Evolutionary conservation across 1,140 invertebrate genomes (phyloP).

Genomic region (Brachionus calyciflorus): DNA sequence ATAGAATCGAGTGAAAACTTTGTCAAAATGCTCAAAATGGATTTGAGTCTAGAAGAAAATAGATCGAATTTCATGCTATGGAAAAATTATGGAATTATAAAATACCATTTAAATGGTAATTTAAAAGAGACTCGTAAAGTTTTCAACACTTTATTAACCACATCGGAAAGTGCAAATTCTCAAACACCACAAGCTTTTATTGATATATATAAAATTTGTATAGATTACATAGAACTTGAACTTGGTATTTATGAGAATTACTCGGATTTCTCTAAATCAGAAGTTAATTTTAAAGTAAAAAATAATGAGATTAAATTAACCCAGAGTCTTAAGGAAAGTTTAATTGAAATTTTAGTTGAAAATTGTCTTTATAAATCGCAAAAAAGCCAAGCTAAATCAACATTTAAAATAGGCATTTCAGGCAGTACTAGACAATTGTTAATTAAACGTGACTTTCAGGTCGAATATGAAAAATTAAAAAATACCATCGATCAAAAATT

Average conservation of each 20-base stretch:
- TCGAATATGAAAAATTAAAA: conserved; percentile 20
- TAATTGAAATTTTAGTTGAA: background rate
- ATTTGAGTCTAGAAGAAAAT: conserved; percentile 18
- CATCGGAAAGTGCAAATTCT: background rate
- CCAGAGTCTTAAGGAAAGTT: background rate
- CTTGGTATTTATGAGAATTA: conserved; percentile 1
- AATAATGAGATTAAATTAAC: background rate
- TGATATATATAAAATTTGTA: background rate
- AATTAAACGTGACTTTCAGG: conserved; percentile 29
- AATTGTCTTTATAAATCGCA: conserved; percentile 39
- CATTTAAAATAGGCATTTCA: conserved; percentile 39
- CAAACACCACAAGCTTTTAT: background rate
- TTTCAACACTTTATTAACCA: conserved; percentile 20
- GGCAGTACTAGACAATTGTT: background rate
- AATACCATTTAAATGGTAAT: background rate
- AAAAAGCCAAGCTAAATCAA: background rate
- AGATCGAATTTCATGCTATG: conserved; percentile 31
- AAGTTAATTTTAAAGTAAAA: conserved; percentile 9
- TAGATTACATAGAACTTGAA: conserved; percentile 33
- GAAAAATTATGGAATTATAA: conserved; percentile 2
- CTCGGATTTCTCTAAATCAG: background rate
- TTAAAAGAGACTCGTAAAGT: conserved; percentile 38
- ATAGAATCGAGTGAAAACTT: background rate
- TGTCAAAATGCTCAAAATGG: background rate
- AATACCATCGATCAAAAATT: background rate